A percentile compares a stretch with the other conserved stretches of the same genome.
Conservation (phyloP, 2,797 vertebrate species). For the Syncerus caffer region DNA sequence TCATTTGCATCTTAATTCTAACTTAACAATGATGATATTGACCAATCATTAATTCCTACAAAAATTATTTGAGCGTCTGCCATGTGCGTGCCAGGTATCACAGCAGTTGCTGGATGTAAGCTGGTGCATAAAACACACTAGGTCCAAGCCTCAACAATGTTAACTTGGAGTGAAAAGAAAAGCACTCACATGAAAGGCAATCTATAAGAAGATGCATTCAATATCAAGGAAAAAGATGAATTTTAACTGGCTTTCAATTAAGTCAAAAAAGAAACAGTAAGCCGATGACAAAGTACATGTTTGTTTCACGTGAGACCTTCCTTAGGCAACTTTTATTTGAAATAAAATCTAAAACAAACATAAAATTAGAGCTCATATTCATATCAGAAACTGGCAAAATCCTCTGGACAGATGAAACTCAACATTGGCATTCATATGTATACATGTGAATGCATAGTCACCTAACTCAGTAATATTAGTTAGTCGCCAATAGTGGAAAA, state of each 20-base stretch:
- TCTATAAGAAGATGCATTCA: not conserved
- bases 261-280: constrained; percentile 9
- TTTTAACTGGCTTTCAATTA: not conserved
- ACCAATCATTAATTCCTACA: not conserved
- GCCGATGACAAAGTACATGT: not conserved
- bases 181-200: not conserved
- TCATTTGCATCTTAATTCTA: constrained; percentile 9
- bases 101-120: not conserved
- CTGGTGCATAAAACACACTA: not conserved
- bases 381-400: constrained; percentile 12
- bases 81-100: not conserved
- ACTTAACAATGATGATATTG: not conserved
- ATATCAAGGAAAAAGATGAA: not conserved
- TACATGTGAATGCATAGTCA: not conserved
- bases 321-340: constrained; percentile 17
- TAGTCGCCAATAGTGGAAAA: not conserved
- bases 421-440: not conserved
- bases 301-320: not conserved
- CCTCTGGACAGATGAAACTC: not conserved
- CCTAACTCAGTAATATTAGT: not conserved
- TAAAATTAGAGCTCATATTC: not conserved
- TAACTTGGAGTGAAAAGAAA: constrained; percentile 3
- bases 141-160: not conserved
- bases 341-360: constrained; percentile 40
- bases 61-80: not conserved